Percentiles rank a stretch among this genome's conserved stretches.
These are phyloP conservation scores for Podarcis muralis DNA, from an alignment of 2,113 vertebrate species.

Conservation along the genomic window DNA sequence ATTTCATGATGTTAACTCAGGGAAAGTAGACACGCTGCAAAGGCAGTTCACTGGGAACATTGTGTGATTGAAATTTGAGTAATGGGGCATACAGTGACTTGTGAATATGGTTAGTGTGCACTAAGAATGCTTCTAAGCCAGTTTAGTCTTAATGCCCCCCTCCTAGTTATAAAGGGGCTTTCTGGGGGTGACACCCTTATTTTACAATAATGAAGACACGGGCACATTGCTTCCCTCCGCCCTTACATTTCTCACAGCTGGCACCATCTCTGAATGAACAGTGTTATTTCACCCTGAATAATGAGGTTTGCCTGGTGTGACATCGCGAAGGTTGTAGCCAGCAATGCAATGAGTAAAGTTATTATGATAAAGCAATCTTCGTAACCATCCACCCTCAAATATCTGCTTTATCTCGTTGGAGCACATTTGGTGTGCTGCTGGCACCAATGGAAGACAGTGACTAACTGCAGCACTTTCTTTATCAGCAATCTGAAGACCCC, in stretches of 20 bases:
- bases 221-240: rapidly evolving
- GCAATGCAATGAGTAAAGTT: neutral
- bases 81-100: neutral
- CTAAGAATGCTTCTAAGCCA: neutral
- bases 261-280: neutral
- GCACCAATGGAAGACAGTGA: neutral
- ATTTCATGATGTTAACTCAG: neutral
- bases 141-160: neutral
- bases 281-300: slow-evolving; percentile 21
- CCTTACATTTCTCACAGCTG: neutral
- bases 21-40: neutral
- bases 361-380: neutral
- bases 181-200: neutral
- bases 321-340: neutral
- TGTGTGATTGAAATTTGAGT: neutral
- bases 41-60: neutral
- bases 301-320: neutral
- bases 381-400: neutral
- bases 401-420: neutral
- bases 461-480: neutral
- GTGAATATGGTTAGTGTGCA: neutral
- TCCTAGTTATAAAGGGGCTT: neutral
- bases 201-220: neutral
- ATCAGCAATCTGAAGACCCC: neutral
- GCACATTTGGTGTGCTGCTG: neutral